Evolutionary conservation across 35 echinoderm and acorn worm species (phyloP), one percentile per base, ranked within the genome.

Genomic region (Acanthaster planci): DNA sequence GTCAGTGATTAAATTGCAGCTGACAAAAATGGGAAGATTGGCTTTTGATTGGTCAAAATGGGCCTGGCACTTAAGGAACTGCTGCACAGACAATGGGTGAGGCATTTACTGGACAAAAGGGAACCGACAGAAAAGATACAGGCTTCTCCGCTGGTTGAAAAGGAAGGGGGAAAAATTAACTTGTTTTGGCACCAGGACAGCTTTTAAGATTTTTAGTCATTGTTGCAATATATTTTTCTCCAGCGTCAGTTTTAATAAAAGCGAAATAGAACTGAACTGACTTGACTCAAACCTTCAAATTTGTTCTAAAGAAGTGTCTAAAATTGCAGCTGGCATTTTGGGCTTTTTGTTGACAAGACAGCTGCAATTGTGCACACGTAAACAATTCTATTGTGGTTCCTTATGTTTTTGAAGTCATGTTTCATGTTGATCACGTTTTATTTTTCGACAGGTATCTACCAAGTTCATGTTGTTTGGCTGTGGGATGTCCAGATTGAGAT

Each of bases 1-100:
- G 64, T 72, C 34, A 26, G 26, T 72, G 14, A 72, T 72, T 72
- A 72, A 72, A 72, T 72, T 72, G 64, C 64, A 9, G 14, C 64
- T 29, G 64, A 72, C 64, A 72, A 72, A n/a, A 72, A 72, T 72
- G 64, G 34, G 64, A 31, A 72, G 64, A 72, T 72, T 72, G 64
- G 64, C 64, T 26, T 72, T 72, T 72, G 64, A 72, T 72, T 72
- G 64, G 64, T 72, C 64, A 34, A 30, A 72, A 72, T 72, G 64
- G 64, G 23, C 64, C 23, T 72, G 64, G 64, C 64, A 72, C 64
- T 72, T 72, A 72, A 34, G 34, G 64, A 26, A 31, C 23, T 72
- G 26, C 64, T 29, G 29, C 8, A 6, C 64, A 26, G 64, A 72
- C 64, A 72, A 72, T 72, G 34, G 64, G 26, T 14, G 19, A 26